These are phyloP conservation scores for Aphrophora alni DNA, from an alignment of 2,888 invertebrate genomes.

Conservation along the genomic window DNA sequence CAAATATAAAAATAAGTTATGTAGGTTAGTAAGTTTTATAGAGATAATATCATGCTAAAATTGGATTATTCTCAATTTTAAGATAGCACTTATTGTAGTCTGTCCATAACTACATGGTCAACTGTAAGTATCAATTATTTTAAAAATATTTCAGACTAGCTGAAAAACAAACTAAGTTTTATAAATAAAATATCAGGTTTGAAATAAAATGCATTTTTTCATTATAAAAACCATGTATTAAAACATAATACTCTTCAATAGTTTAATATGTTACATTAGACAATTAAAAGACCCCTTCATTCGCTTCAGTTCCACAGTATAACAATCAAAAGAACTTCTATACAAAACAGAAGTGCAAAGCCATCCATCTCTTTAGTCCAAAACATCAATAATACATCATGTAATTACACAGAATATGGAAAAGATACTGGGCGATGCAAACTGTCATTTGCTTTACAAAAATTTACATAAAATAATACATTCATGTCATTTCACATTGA, in stretches of 20 bases:
- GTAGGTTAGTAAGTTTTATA: no score
- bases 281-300: slow-evolving; percentile 57
- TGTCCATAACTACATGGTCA: no score
- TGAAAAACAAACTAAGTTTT: no score
- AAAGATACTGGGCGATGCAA: background rate
- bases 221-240: slow-evolving; percentile 51
- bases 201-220: slow-evolving; percentile 17
- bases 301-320: background rate
- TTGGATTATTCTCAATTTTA: no score
- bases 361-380: background rate
- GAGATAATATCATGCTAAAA: no score
- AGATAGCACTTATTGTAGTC: no score
- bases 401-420: background rate
- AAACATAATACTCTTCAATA: slow-evolving; percentile 51
- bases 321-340: slow-evolving; percentile 20
- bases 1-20: no score
- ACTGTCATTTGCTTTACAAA: background rate
- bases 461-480: background rate
- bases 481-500: background rate
- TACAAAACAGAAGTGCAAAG: slow-evolving; percentile 2
- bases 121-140: no score
- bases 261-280: slow-evolving; percentile 47
- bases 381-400: background rate
- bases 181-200: background rate
- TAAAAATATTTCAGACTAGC: no score